Evolutionary conservation across 2,888 invertebrate genomes (phyloP).

Genomic region (Diplazon laetatorius): DNA sequence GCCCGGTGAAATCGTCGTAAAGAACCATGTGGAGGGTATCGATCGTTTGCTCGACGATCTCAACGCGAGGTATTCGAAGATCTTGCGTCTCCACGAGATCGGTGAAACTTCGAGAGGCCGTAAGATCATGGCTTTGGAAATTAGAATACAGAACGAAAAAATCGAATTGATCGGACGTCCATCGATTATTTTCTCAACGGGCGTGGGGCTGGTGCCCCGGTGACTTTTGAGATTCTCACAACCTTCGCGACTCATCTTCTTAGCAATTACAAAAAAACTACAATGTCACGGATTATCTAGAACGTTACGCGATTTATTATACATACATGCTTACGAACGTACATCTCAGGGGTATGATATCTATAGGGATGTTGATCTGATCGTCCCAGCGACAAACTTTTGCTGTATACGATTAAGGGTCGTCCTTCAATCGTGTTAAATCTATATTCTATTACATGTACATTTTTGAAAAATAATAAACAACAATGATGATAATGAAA

Average conservation of each 20-base stretch:
- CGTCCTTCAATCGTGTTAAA: too few species aligned
- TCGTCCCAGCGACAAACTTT: too few species aligned
- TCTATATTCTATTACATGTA: too few species aligned
- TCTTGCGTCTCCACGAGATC: conserved; percentile 74
- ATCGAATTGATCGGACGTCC: conserved; percentile 68
- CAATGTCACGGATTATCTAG: conserved; percentile 70
- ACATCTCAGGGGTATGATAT: too few species aligned
- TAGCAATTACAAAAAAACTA: conserved; percentile 71
- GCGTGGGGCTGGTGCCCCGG: conserved; percentile 74
- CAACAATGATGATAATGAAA: too few species aligned
- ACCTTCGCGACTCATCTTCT: conserved; percentile 76
- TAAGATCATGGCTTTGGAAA: conserved; percentile 76
- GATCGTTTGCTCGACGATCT: conserved; percentile 73
- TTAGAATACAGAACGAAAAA: conserved; percentile 69
- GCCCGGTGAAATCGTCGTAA: conserved; percentile 5
- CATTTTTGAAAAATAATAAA: too few species aligned
- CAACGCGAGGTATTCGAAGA: conserved; percentile 74
- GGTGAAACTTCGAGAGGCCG: conserved; percentile 69
- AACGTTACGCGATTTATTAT: conserved; percentile 76
- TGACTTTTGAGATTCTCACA: conserved; percentile 75
- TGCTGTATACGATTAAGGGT: too few species aligned
- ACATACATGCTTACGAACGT: conserved; percentile 77
- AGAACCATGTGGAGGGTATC: conserved; percentile 53
- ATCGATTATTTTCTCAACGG: conserved; percentile 76
- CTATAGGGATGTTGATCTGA: too few species aligned